These are phyloP conservation scores for Physella acuta DNA, from an alignment of 1,140 invertebrate genomes.

Conservation along the genomic window DNA sequence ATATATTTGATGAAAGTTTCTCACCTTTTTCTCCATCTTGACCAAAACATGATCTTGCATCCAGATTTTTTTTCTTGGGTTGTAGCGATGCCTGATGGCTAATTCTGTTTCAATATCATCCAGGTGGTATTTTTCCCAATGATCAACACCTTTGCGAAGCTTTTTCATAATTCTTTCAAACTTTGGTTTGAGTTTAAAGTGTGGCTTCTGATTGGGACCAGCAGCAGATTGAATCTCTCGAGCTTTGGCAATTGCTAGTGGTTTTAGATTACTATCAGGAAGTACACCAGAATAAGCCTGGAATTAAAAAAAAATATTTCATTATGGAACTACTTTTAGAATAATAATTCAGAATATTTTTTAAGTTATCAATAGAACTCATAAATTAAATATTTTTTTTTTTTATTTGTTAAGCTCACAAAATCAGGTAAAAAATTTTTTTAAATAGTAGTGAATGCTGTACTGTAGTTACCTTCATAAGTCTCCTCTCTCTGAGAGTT, in stretches of 20 bases:
- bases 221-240: constrained; percentile 15
- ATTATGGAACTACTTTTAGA: too few species aligned
- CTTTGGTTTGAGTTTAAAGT: constrained; percentile 23
- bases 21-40: constrained; percentile 53
- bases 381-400: constrained; percentile 1
- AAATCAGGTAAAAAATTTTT: not conserved
- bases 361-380: not conserved
- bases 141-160: constrained; percentile 35
- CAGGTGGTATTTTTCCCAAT: constrained; percentile 52
- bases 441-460: constrained; percentile 11
- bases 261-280: constrained; percentile 25
- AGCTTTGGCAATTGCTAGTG: constrained; percentile 28
- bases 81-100: constrained; percentile 51
- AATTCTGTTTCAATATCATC: constrained; percentile 43
- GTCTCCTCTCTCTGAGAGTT: constrained; percentile 42
- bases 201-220: constrained; percentile 7
- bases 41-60: constrained; percentile 48
- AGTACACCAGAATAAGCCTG: constrained; percentile 29
- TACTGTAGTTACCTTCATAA: constrained; percentile 33
- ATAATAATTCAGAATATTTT: too few species aligned
- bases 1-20: constrained; percentile 2
- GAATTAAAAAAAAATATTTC: too few species aligned
- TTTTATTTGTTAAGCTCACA: not conserved
- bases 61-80: constrained; percentile 51
- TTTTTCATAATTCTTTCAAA: constrained; percentile 27